Base-by-base conservation (phyloP, 2,888 invertebrate genomes). In the Drosophila ustulata region DNA sequence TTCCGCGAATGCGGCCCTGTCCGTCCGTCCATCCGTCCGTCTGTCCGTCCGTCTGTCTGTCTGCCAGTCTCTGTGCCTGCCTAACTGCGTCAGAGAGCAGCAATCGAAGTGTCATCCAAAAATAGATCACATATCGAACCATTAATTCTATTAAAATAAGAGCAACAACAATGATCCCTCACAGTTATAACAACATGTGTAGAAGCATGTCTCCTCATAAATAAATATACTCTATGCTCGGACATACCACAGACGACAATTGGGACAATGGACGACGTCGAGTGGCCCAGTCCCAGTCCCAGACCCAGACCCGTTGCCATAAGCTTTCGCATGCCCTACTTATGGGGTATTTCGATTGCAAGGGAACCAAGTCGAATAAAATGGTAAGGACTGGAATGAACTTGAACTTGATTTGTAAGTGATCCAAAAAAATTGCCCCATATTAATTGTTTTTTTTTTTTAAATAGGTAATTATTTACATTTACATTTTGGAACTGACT, bases 111-210 rank as follows among this genome's bases (percentile, higher is more conserved):
- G 62, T 51, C 50, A 41, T 57, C 63, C 73, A 56, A 71, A 80
- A 75, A 77, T 72, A 81, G 71, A 77, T 75, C 68, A 68, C 52
- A 67, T 77, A 62, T 65, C 61, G 68, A 71, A 66, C 47, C 61
- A 58, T 57, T 66, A 63, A 61, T 58, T 69, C 67, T 75, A 72
- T 78, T 71, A 51, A 74, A 69, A 41, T 25, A 52, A 45, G 4
- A n/a, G n/a, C 41, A 66, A 57, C 53, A 61, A 69, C 56, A 56
- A 46, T 30, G 9, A 8, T 43, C 11, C 45, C 23, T 2, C 34
- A 23, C 30, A 41, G n/a, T n/a, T 18, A 41, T 18, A 32, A n/a
- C 30, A 49, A 55, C 37, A 61, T 66, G 49, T 66, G 39, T 43
- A 51, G 8, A 8, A 25, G 25, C 32, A 55, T 55, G 46, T 58